These are phyloP conservation scores for Nomada ferruginata DNA, from an alignment of 2,888 invertebrate species.

Conservation along the genomic window DNA sequence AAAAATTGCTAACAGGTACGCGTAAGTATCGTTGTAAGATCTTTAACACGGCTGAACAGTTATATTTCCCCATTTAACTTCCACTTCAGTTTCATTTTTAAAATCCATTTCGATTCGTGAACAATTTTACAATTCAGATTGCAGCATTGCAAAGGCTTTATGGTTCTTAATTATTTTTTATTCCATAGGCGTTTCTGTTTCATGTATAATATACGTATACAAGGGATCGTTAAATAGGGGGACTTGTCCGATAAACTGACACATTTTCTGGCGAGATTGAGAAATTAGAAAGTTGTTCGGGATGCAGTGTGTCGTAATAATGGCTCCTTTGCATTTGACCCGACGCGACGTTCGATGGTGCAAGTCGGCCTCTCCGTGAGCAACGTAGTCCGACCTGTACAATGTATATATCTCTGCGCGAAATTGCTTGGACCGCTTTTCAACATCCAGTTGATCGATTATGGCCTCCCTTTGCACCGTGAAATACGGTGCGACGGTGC, in stretches of 20 bases:
- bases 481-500: slow-evolving; percentile 44
- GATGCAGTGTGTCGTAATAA: slow-evolving; percentile 45
- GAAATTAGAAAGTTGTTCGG: slow-evolving; percentile 49
- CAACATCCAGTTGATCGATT: slow-evolving; percentile 72
- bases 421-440: slow-evolving; percentile 71
- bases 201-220: neutral
- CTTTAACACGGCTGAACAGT: no score
- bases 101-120: no score
- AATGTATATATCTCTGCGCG: slow-evolving; percentile 45
- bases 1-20: no score
- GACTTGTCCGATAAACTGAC: slow-evolving; percentile 3
- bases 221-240: neutral
- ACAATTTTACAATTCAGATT: no score
- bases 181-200: no score
- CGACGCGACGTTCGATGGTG: slow-evolving; percentile 37
- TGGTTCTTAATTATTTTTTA: no score
- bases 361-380: slow-evolving; percentile 30
- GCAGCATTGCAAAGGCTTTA: no score
- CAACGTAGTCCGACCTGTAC: slow-evolving; percentile 44
- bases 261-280: slow-evolving; percentile 32
- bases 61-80: no score
- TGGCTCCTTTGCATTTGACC: slow-evolving; percentile 55
- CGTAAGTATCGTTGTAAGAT: no score
- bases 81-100: no score
- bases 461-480: slow-evolving; percentile 63